Evolutionary conservation across 2,888 invertebrate genomes (phyloP), one percentile per base, ranked within the genome.

Genomic region (Drosophila affinis): DNA sequence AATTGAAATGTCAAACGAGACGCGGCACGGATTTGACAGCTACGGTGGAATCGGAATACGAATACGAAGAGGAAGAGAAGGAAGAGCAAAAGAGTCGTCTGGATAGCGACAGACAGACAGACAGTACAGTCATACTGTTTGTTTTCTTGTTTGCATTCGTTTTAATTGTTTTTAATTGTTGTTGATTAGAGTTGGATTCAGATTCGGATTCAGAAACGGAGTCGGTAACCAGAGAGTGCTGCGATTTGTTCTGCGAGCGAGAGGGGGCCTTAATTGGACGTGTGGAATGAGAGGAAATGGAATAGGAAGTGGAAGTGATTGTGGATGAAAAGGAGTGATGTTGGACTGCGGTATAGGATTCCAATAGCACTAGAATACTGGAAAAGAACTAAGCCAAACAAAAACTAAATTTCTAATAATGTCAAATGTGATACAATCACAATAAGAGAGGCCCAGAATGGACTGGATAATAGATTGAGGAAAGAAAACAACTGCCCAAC

Each of bases 121-220:
- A 24, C 4, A 21, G 29, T 34, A 62, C 54, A 58, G 64, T 57
- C 55, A 64, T 69, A 56, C 72, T 45, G 72, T 62, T 64, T 75
- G 60, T 53, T 61, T 60, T 56, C 64, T 57, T 79, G 79, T 75
- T 74, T 82, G 75, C 87, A 67, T 67, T 68, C 61, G 52, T 60
- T 79, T 86, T 84, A 88, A 84, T 84, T 88, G 83, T 86, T 80
- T 86, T 84, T 88, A 86, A 84, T 84, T 84, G 87, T 73, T 70
- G 74, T 78, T 84, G 87, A 84, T 84, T 88, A 74, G 70, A 58
- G 79, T 72, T 62, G 74, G 6, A n/a, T n/a, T 39, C 39, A 14
- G 39, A 39, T 14, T 39, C 39, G 7, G 14, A 29, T 7, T 29
- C 39, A 7, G 5, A 39, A 39, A 24, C 24, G 14, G 70, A 73